Evolutionary conservation across 2,113 vertebrate genomes (phyloP).

Genomic region (Proteles cristata): DNA sequence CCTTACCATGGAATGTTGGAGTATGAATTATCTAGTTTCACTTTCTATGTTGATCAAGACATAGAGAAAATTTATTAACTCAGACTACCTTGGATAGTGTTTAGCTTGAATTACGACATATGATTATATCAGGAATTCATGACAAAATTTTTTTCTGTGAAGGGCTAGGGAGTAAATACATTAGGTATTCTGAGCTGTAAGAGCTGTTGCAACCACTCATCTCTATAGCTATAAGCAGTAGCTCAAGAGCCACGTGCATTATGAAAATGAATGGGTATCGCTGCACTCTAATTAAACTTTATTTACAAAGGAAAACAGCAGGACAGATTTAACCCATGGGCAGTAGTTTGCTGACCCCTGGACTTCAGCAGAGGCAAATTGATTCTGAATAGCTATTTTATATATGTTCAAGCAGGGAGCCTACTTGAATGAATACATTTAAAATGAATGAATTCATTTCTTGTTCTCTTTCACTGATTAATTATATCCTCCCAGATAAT

Average conservation of each 20-base stretch:
- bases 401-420: background rate
- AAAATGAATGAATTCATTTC: conserved; percentile 3
- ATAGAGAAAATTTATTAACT: conserved; percentile 10
- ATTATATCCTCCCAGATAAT: background rate
- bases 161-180: background rate
- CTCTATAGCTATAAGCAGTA: background rate
- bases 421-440: background rate
- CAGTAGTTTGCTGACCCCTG: background rate
- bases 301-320: background rate
- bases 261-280: background rate
- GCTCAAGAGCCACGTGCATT: background rate
- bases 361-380: background rate
- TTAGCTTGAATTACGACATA: conserved; percentile 16
- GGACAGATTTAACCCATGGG: background rate
- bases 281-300: background rate
- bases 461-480: background rate
- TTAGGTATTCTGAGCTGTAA: conserved; percentile 13
- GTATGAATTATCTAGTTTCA: background rate
- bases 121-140: background rate
- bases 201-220: background rate
- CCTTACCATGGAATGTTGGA: background rate
- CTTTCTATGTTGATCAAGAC: conserved; percentile 11
- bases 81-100: background rate
- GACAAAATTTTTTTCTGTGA: background rate
- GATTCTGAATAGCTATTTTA: conserved; percentile 38